phyloP scores from a whole-genome alignment of 2,113 vertebrate genomes.

The Centrocercus urophasianus region DNA sequence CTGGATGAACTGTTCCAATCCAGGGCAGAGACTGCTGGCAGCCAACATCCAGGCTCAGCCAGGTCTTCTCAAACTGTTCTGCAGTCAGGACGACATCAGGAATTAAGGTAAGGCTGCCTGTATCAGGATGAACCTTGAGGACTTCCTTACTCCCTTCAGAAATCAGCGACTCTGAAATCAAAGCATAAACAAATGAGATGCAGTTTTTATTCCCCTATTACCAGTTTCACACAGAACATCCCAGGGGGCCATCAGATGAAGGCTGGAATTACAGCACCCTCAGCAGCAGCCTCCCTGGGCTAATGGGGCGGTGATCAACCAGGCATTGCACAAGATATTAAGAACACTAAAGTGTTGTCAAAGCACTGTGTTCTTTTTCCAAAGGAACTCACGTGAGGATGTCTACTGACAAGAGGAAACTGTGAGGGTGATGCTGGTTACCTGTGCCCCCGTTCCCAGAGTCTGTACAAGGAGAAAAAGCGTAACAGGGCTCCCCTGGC shows the following conservation, averaged over 20 bases:
- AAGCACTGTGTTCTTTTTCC: neutral
- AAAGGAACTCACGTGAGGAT: rapidly evolving
- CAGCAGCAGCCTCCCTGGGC: neutral
- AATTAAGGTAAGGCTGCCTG: slow-evolving; percentile 69
- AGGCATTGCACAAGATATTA: neutral
- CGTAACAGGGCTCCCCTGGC: slow-evolving; percentile 12
- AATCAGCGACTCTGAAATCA: slow-evolving; percentile 69
- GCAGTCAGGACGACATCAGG: slow-evolving; percentile 75
- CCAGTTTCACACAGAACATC: neutral
- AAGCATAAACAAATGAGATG: neutral
- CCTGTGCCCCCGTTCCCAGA: slow-evolving; percentile 48
- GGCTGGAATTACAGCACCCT: neutral
- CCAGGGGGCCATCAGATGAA: neutral
- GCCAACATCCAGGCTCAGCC: slow-evolving; percentile 75
- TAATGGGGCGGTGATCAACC: neutral
- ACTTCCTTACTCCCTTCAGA: slow-evolving; percentile 60
- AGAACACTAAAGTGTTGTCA: neutral
- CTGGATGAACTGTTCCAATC: slow-evolving; percentile 70
- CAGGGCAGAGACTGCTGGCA: slow-evolving; percentile 73
- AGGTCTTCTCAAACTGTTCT: slow-evolving; percentile 83
- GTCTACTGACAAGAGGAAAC: neutral
- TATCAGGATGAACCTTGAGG: slow-evolving; percentile 34
- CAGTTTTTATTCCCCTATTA: neutral
- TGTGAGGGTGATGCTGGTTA: neutral
- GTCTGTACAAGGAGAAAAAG: neutral